Evolutionary conservation across 2,797 vertebrate species (phyloP).

Genomic region (Dromococcyx pavoninus): DNA sequence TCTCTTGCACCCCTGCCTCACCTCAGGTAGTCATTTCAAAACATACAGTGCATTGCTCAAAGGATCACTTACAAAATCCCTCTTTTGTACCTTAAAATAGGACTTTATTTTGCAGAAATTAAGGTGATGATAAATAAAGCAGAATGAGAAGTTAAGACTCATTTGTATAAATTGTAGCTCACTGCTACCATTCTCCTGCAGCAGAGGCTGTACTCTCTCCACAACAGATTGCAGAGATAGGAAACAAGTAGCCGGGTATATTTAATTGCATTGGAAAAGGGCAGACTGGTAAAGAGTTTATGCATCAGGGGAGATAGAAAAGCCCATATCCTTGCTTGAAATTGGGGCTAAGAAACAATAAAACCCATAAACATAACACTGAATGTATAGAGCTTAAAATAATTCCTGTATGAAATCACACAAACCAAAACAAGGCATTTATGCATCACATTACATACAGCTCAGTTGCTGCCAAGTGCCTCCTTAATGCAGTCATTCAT

Average conservation of each 20-base stretch:
- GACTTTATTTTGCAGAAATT: background rate
- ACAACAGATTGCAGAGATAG: background rate
- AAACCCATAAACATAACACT: background rate
- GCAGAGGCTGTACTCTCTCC: background rate
- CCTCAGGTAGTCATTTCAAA: background rate
- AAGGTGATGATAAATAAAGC: background rate
- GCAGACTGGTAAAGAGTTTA: constrained; percentile 15
- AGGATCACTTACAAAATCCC: background rate
- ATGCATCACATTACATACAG: background rate
- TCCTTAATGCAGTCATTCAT: background rate
- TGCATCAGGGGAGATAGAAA: background rate
- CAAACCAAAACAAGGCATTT: background rate
- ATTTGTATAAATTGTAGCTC: background rate
- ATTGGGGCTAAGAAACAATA: background rate
- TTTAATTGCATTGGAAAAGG: constrained; percentile 39
- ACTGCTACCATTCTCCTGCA: background rate
- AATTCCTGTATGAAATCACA: background rate
- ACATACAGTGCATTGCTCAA: background rate
- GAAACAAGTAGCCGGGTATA: background rate
- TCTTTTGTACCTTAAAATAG: background rate
- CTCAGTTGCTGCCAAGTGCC: background rate
- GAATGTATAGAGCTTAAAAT: background rate
- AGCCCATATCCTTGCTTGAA: background rate
- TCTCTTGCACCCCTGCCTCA: background rate
- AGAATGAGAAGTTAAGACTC: background rate